Conservation (phyloP, 2,797 vertebrate genomes). For the Chaetodon trifasciatus region DNA sequence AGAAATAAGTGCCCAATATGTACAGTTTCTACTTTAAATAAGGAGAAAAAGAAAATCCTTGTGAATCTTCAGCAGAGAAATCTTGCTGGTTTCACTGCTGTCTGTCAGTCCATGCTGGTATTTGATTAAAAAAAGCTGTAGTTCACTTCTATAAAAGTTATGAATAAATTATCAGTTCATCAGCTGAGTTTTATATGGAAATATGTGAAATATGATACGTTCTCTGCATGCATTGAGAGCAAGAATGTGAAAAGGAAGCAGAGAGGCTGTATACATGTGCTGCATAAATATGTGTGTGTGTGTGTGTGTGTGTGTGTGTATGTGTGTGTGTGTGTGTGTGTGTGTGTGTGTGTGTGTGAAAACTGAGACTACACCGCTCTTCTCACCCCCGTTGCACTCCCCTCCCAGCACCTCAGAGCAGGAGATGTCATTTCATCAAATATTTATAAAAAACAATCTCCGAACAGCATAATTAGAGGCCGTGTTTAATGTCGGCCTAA, state of each 20-base stretch:
- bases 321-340: slow-evolving; percentile 18
- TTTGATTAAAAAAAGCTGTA: not conserved
- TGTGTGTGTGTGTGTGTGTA: not conserved
- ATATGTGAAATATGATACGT: not conserved
- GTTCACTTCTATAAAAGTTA: not conserved
- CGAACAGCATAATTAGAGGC: slow-evolving; percentile 86
- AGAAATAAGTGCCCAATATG: not conserved
- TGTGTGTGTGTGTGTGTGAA: slow-evolving; percentile 26
- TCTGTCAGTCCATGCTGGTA: not conserved
- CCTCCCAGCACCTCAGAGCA: slow-evolving; percentile 60
- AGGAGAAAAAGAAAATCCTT: not conserved
- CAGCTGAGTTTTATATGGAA: not conserved
- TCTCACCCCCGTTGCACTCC: not conserved
- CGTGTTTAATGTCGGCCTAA: slow-evolving; percentile 78
- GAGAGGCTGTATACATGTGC: not conserved
- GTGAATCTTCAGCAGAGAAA: not conserved
- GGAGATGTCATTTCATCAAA: slow-evolving; percentile 89
- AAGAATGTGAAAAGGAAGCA: not conserved
- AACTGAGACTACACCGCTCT: slow-evolving; percentile 2
- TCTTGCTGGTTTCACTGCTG: not conserved
- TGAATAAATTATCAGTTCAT: not conserved
- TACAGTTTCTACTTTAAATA: not conserved
- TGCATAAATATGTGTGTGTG: slow-evolving; percentile 1
- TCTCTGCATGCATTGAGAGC: not conserved
- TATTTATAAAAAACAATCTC: slow-evolving; percentile 90